Base-by-base conservation (phyloP, 1,140 invertebrate genomes). In the Bombus difficillimus region DNA sequence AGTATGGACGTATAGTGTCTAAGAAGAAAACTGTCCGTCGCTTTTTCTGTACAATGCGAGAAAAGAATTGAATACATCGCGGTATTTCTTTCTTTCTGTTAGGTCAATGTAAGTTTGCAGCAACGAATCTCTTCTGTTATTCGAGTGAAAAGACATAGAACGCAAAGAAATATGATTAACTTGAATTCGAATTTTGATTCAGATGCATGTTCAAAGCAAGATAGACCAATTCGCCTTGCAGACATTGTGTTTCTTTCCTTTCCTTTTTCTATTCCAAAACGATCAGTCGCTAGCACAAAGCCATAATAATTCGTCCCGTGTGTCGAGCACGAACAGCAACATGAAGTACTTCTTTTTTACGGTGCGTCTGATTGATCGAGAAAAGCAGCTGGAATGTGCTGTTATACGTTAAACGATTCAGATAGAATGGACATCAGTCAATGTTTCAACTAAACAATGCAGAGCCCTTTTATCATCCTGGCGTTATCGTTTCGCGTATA, bases 331-430 rank as follows among this genome's bases (percentile, higher is more conserved):
- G 81, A 85, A 69, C 80, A 85, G 76, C 80, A 85, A 82, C 43
- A 39, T 66, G 47, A 25, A 72, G 68, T 71, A 74, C 75, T 81
- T 90, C 75, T 59, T 85, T 76, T 32, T 64, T 32, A 77, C 83
- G 57, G 59, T 88, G 88, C 76, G 75, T 87, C 85, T 87, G 80
- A 75, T 90, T 90, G n/a, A 71, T 78, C 32, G 66, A 80, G 69
- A 88, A 91, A 92, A 92, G 90, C 89, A 86, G 89, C 90, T 92
- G 92, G 92, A 93, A 93, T 93, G 91, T 93, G 89, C 89, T 87
- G 86, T 88, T 78, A 87, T 84, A 88, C 85, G 85, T 73, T 83
- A 89, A 90, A 90, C 83, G 66, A 90, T 91, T 87, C 87, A 89
- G 81, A 83, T 82, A 81, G 72, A 86, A 25, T 72, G 82, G 90